A percentile compares a stretch with the other conserved stretches of the same genome.
Evolutionary conservation across 2,888 invertebrate species (phyloP).

Genomic region (Cerceris rybyensis): DNA sequence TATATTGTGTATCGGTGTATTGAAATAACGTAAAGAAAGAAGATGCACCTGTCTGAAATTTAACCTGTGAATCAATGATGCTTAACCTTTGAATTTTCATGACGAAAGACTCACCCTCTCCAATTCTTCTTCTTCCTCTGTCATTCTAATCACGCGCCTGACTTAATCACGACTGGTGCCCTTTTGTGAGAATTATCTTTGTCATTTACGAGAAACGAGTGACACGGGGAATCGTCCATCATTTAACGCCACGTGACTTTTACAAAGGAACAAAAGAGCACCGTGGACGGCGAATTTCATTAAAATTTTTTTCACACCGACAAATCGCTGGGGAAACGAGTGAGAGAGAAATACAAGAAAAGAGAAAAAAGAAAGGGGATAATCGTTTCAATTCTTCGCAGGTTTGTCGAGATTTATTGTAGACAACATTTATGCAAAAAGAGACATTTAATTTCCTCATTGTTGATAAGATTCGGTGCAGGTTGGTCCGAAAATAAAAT

Average conservation of each 20-base stretch:
- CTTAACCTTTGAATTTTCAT: slow-evolving; percentile 20
- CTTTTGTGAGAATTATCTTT: slow-evolving; percentile 8
- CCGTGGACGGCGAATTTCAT: slow-evolving; percentile 1
- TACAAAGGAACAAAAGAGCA: slow-evolving; percentile 7
- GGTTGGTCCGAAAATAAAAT: neutral
- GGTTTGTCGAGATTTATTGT: no score
- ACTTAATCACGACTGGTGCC: slow-evolving; percentile 4
- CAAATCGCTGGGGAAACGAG: neutral
- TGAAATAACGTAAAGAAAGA: neutral
- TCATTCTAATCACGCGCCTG: slow-evolving; percentile 28
- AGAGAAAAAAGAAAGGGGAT: no score
- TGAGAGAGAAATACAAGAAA: no score
- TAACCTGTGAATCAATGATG: neutral
- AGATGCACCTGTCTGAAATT: neutral
- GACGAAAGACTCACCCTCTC: slow-evolving; percentile 44
- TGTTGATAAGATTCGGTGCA: no score
- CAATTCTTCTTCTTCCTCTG: slow-evolving; percentile 17
- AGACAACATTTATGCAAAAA: no score
- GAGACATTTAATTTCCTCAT: no score
- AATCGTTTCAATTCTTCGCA: no score
- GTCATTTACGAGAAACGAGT: neutral
- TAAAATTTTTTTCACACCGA: neutral
- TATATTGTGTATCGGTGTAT: neutral
- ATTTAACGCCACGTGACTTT: neutral
- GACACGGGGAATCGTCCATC: neutral